phyloP scores from a whole-genome alignment of 2,888 invertebrate genomes.

The Acanthoscelides obtectus region DNA sequence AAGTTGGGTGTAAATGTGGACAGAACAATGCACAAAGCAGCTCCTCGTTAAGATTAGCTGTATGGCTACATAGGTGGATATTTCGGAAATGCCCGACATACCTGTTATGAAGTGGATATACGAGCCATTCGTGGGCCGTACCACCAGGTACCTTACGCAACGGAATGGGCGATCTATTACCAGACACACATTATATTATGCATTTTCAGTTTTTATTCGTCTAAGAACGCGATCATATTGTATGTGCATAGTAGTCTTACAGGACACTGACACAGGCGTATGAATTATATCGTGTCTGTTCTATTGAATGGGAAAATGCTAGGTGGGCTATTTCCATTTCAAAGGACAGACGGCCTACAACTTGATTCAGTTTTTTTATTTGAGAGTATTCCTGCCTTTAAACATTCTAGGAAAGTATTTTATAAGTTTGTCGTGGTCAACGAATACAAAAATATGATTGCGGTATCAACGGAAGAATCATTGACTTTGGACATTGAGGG shows the following conservation, averaged over 20 bases:
- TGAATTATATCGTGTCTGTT: neutral
- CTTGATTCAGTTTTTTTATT: neutral
- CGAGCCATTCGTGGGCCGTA: neutral
- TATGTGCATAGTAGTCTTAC: neutral
- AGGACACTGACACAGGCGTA: neutral
- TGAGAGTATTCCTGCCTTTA: too few species aligned
- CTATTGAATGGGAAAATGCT: neutral
- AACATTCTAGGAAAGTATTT: too few species aligned
- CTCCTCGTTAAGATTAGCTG: neutral
- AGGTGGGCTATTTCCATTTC: neutral
- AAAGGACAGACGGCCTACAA: neutral
- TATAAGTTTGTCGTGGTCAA: too few species aligned
- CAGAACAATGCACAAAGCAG: neutral
- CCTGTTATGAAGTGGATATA: neutral
- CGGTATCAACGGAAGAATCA: too few species aligned
- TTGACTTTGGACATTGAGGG: too few species aligned
- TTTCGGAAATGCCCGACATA: neutral
- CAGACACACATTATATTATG: neutral
- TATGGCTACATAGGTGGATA: neutral
- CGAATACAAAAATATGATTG: too few species aligned
- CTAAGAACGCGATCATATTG: neutral
- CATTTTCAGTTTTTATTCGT: neutral
- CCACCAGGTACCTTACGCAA: neutral
- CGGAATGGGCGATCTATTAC: neutral
- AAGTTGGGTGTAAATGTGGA: neutral